Evolutionary conservation across 2,797 vertebrate genomes (phyloP).

Genomic region (Aphelocoma californica): DNA sequence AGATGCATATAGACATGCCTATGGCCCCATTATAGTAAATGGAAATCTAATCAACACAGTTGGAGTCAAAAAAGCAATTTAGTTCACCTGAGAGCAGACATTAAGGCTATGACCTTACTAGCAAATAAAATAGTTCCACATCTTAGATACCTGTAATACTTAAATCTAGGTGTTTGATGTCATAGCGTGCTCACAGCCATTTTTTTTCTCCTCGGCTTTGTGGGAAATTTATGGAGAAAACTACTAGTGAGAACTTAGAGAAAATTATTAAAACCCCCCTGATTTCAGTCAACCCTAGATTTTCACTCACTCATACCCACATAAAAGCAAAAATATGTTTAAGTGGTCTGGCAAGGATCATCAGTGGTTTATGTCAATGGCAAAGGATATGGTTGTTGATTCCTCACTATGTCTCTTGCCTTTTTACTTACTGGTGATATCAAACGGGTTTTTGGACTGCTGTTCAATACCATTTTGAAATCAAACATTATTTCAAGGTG

Average conservation of each 20-base stretch:
- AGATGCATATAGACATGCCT: not conserved
- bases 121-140: not conserved
- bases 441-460: not conserved
- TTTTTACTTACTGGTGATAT: not conserved
- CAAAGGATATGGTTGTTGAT: not conserved
- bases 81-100: not conserved
- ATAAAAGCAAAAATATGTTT: not conserved
- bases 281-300: not conserved
- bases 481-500: not conserved
- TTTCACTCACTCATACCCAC: not conserved
- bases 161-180: not conserved
- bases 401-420: not conserved
- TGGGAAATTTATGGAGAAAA: not conserved
- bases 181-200: rapidly evolving
- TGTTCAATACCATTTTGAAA: not conserved
- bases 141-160: not conserved
- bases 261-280: not conserved
- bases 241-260: not conserved
- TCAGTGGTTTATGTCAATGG: not conserved
- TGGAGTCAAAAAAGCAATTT: not conserved
- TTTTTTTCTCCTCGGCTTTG: not conserved
- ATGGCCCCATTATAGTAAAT: not conserved
- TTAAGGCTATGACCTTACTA: not conserved
- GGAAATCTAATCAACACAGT: not conserved
- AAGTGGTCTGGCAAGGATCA: not conserved